Percentiles rank a stretch among this genome's conserved stretches.
These are phyloP conservation scores for Pantherophis alleghaniensis DNA, from an alignment of 2,797 vertebrate genomes.

Conservation along the genomic window DNA sequence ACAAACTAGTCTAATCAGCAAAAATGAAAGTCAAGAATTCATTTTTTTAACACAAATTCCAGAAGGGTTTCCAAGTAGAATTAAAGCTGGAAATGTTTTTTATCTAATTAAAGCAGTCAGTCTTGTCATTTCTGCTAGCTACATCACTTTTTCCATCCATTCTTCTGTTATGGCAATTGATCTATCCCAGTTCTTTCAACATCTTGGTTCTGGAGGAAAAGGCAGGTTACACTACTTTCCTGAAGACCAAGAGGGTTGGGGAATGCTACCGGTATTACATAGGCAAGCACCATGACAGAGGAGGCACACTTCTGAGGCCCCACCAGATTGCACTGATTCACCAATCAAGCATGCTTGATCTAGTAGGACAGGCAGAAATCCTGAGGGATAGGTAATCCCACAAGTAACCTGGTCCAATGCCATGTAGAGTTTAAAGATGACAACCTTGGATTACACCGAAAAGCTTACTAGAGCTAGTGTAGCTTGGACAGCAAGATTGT, in stretches of 20 bases:
- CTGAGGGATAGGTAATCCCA: neutral
- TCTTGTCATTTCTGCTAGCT: neutral
- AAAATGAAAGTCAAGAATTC: neutral
- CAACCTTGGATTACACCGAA: neutral
- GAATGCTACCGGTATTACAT: neutral
- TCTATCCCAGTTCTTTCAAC: neutral
- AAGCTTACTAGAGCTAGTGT: neutral
- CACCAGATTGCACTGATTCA: neutral
- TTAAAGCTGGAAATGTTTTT: neutral
- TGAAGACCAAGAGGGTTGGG: neutral
- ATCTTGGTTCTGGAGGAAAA: neutral
- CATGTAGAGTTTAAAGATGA: neutral
- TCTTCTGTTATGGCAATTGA: neutral
- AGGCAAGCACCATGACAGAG: neutral
- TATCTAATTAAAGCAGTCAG: neutral
- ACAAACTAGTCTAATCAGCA: neutral
- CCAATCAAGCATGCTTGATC: neutral
- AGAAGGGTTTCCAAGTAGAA: neutral
- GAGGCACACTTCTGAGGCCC: neutral
- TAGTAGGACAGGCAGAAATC: neutral
- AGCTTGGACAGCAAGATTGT: neutral
- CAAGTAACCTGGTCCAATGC: neutral
- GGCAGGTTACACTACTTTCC: neutral
- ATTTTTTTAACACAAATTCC: neutral
- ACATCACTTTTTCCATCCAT: neutral